Evolutionary conservation across 2,797 vertebrate species (phyloP).

Genomic region (Natrix natrix): DNA sequence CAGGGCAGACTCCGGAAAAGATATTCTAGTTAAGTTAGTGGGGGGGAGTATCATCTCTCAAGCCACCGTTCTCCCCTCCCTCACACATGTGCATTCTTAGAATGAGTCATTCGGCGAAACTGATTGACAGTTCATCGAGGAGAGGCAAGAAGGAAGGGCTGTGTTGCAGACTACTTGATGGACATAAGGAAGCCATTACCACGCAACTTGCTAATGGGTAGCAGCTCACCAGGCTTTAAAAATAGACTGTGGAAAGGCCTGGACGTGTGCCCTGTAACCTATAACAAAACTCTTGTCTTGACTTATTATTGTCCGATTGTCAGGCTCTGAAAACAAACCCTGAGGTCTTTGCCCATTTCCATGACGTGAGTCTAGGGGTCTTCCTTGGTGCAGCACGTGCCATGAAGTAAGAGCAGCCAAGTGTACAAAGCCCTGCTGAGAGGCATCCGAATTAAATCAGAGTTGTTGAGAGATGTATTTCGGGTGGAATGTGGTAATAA

Average conservation of each 20-base stretch:
- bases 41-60: neutral
- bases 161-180: neutral
- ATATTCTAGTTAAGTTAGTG: neutral
- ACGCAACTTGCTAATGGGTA: neutral
- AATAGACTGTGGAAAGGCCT: neutral
- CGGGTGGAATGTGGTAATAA: neutral
- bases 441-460: neutral
- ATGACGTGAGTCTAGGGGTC: too few relatives aligned
- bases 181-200: neutral
- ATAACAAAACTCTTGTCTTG: neutral
- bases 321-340: neutral
- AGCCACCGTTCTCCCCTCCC: neutral
- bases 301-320: too few relatives aligned
- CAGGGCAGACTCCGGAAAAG: slow-evolving; percentile 27
- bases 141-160: neutral
- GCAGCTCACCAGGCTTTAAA: neutral
- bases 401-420: neutral
- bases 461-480: neutral
- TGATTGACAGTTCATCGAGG: neutral
- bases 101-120: neutral
- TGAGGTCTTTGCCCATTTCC: too few relatives aligned
- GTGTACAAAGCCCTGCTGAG: neutral
- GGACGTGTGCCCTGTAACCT: neutral
- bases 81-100: neutral
- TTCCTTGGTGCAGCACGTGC: neutral